phyloP scores from a whole-genome alignment of 1,140 invertebrate species.

The Lepidurus arcticus region DNA sequence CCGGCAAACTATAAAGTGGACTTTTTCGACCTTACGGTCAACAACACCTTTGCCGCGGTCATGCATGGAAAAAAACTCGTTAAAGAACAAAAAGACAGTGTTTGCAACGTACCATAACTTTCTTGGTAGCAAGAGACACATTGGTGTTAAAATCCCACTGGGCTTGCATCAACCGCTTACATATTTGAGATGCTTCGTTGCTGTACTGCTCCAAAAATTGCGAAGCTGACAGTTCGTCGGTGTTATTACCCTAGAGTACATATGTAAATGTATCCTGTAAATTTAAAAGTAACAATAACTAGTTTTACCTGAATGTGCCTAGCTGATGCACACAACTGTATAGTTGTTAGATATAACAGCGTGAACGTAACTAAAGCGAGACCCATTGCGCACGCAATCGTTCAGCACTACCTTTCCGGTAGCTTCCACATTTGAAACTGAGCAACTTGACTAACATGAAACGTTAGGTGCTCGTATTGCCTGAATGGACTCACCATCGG shows the following conservation, averaged over 20 bases:
- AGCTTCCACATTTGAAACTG: background rate
- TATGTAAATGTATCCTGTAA: background rate
- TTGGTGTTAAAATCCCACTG: conserved; percentile 75
- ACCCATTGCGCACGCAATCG: background rate
- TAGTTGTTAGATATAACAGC: background rate
- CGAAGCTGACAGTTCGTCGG: conserved; percentile 60
- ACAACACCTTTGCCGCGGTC: background rate
- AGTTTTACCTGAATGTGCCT: background rate
- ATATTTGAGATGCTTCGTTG: conserved; percentile 62
- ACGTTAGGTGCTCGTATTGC: background rate
- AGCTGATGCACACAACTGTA: background rate
- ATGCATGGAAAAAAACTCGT: background rate
- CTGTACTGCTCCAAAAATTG: conserved; percentile 68
- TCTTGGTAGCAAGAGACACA: conserved; percentile 62
- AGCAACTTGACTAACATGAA: background rate
- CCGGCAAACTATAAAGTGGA: background rate
- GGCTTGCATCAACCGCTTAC: conserved; percentile 59
- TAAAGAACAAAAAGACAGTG: background rate
- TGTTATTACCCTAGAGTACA: conserved; percentile 56
- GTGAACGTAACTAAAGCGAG: background rate
- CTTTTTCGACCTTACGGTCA: background rate
- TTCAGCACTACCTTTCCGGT: background rate
- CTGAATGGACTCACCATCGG: background rate
- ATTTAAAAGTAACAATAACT: background rate
- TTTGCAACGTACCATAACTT: conserved; percentile 63